Evolutionary conservation across 2,888 invertebrate genomes (phyloP), one percentile per base, ranked within the genome.

Genomic region (Eristalis arbustorum): DNA sequence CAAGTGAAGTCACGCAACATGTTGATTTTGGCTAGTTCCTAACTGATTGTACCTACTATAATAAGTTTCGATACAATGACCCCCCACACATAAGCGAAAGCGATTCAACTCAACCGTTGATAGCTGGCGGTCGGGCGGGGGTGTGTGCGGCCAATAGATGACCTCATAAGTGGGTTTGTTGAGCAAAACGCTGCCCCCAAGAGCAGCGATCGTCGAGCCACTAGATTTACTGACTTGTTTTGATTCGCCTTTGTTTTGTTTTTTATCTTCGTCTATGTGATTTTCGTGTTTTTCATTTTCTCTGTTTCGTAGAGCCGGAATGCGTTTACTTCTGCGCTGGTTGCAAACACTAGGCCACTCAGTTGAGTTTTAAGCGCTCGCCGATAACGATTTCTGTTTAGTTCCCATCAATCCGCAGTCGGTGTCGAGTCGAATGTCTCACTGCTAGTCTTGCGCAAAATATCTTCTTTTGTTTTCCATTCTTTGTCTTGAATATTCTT

Each of bases 151-250:
- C 5, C 6, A 34, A 18, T 64, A 28, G 22, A 84, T 84, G 79
- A 84, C 79, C 72, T 84, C 75, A 84, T 68, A 84, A 63, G 56
- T 75, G 42, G 71, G 68, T 71, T 72, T 72, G 18, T 68, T 76
- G 80, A 62, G 75, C 28, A 62, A 62, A 75, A 31, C 22, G 8
- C 64, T 77, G 49, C 49, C 13, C 31, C 40, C n/a, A 61, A 63
- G 49, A 4, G 11, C 31, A 71, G 18, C 49, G 3, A 28, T 59
- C 25, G 13, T 59, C 59, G 8, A 49, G 22, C 22, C 34, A 42
- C 10, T 25, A 14, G 49, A 77, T 85, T 81, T 77, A 74, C 77
- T 67, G 74, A 78, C 82, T 83, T 87, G 87, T 87, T 87, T 87
- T 87, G 87, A 76, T 83, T 68, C 42, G 74, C 1, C n/a, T 77